These are phyloP conservation scores for Alces alces DNA, from an alignment of 2,113 vertebrate species.

Conservation along the genomic window DNA sequence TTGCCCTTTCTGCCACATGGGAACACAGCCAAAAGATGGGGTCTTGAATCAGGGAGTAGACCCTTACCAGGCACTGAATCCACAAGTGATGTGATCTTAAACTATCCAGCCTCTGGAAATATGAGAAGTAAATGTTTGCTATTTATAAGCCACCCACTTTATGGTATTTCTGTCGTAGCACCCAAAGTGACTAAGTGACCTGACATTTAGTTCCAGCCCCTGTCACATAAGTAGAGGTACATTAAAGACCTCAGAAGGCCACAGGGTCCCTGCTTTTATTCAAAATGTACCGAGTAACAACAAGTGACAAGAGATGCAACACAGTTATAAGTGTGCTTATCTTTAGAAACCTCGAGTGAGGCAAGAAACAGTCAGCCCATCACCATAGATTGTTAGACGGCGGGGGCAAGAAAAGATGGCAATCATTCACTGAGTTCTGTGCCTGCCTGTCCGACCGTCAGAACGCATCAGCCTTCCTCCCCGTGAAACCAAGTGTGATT, in stretches of 20 bases:
- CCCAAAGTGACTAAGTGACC: background rate
- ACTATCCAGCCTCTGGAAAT: background rate
- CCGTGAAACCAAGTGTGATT: background rate
- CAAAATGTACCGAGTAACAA: slow-evolving; percentile 34
- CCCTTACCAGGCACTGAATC: background rate
- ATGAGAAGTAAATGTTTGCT: background rate
- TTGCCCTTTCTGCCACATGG: background rate
- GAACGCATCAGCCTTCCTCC: background rate
- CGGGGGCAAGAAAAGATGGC: background rate
- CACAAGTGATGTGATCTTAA: background rate
- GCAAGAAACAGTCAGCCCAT: background rate
- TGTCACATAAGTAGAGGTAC: background rate
- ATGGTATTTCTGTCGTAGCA: background rate
- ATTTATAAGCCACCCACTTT: background rate
- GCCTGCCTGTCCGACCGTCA: background rate
- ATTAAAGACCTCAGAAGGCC: background rate
- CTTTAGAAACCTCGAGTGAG: slow-evolving; percentile 33
- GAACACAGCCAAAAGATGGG: background rate
- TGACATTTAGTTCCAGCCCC: background rate
- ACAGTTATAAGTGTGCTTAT: background rate
- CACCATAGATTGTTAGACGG: background rate
- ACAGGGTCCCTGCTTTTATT: background rate
- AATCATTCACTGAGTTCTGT: background rate
- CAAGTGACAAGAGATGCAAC: background rate
- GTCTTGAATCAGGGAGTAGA: background rate